Base-by-base conservation (phyloP, 2,888 invertebrate genomes). In the Drosophila maculinotata region DNA sequence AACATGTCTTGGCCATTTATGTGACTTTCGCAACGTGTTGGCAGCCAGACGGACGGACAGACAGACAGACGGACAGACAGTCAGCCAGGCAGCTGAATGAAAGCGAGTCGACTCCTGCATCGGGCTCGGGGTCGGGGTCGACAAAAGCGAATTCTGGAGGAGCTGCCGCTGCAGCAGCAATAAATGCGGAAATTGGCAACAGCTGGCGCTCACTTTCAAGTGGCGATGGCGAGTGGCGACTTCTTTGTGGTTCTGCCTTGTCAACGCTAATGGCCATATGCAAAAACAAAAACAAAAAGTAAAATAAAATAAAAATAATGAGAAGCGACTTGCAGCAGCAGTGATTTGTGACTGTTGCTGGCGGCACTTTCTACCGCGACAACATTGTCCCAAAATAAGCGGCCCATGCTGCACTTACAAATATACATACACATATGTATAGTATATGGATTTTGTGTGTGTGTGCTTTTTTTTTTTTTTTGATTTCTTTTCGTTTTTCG, bases 191-290 rank as follows among this genome's bases (percentile, higher is more conserved):
- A 81, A 84, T 78, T 72, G 69, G 70, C 85, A 76, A 68, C 87
- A 87, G 82, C 83, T 87, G 87, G 79, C 85, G 84, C 73, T 85
- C 83, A 73, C 85, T 79, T 79, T 81, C 79, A 78, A 68, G 79
- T n/a, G n/a, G n/a, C n/a, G n/a, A n/a, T 64, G 57, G 58, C 53
- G 63, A 66, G 74, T 39, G 58, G 65, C 67, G 70, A 70, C 87
- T 87, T 84, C 87, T 87, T 82, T 87, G 81, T 84, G 80, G 81
- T 86, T 81, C 87, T 82, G 82, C 79, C 82, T 79, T 85, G 83
- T 83, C 87, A 87, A 71, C 71, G 87, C 83, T 87, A 87, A 83
- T 87, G 87, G 83, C 66, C 81, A 83, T 81, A 81, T 81, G 80
- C 80, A 81, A 81, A 83, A 77, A 58, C 56, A 58, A 60, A 51